Conservation (phyloP, 1,140 invertebrate species). For the Macrocentrus cingulum region DNA sequence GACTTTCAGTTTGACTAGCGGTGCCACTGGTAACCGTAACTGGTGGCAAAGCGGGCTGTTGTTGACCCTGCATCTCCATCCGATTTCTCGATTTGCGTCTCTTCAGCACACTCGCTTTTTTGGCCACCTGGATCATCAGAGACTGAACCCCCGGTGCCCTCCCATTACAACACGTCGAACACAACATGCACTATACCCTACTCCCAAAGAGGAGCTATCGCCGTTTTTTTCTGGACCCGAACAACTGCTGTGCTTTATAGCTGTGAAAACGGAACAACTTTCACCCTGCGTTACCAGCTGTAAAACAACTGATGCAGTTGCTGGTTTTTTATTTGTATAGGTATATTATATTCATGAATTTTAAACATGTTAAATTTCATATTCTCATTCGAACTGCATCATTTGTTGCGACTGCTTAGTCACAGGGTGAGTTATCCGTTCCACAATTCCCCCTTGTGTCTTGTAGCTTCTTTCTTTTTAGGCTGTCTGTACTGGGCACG, state of each 20-base stretch:
- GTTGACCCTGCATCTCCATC: slow-evolving; percentile 61
- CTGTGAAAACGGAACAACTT: neutral
- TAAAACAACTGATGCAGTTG: neutral
- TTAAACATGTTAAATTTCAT: too few species aligned
- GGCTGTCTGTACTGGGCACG: neutral
- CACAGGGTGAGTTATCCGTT: slow-evolving; percentile 12
- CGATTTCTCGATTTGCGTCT: slow-evolving; percentile 69
- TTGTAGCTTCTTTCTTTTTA: neutral
- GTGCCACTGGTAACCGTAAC: slow-evolving; percentile 35
- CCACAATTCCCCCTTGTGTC: neutral
- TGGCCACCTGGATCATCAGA: slow-evolving; percentile 72
- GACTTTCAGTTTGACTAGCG: slow-evolving; percentile 36
- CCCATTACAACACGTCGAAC: slow-evolving; percentile 55
- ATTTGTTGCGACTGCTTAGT: neutral
- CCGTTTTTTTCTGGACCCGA: neutral
- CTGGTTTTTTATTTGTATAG: neutral
- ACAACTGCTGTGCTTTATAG: neutral
- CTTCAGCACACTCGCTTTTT: slow-evolving; percentile 73
- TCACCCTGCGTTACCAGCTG: slow-evolving; percentile 3
- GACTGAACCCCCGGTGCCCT: slow-evolving; percentile 63
- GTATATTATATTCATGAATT: neutral
- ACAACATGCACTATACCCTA: slow-evolving; percentile 55
- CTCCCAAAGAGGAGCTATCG: slow-evolving; percentile 15
- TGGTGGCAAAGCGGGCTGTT: slow-evolving; percentile 35
- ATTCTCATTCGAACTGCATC: neutral